Conservation (phyloP, 2,113 vertebrate species). For the Phainopepla nitens region DNA sequence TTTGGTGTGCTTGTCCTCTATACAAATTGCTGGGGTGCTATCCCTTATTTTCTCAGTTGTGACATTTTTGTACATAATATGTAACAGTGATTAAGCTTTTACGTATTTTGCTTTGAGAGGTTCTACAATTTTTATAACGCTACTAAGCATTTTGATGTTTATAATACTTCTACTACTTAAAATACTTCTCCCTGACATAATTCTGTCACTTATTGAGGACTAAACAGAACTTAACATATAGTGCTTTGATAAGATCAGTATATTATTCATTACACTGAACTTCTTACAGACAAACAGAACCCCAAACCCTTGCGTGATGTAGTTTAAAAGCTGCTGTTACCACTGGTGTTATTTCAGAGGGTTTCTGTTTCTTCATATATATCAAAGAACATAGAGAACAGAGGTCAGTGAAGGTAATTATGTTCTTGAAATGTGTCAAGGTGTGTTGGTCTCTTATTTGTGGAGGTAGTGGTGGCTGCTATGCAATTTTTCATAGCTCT, state of each 20-base stretch:
- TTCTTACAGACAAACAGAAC: neutral
- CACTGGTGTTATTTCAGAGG: neutral
- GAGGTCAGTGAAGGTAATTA: neutral
- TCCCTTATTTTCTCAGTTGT: neutral
- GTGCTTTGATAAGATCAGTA: neutral
- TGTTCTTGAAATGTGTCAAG: neutral
- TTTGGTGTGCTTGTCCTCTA: neutral
- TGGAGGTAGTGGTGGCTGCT: neutral
- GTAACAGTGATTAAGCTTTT: neutral
- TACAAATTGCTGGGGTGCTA: neutral
- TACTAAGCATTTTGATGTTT: neutral
- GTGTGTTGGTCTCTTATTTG: neutral
- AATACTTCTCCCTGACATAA: neutral
- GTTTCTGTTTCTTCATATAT: neutral
- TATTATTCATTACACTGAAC: neutral
- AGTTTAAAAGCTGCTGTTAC: neutral
- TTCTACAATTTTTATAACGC: neutral
- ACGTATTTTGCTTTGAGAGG: neutral
- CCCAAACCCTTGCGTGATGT: neutral
- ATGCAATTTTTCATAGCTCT: neutral
- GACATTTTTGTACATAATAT: neutral
- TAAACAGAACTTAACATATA: neutral
- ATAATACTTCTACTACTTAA: no score
- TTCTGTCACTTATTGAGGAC: neutral
- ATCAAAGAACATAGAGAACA: neutral